Percentiles rank a stretch among this genome's conserved stretches.
Conservation (phyloP, 2,113 vertebrate genomes). For the Neogobius melanostomus region DNA sequence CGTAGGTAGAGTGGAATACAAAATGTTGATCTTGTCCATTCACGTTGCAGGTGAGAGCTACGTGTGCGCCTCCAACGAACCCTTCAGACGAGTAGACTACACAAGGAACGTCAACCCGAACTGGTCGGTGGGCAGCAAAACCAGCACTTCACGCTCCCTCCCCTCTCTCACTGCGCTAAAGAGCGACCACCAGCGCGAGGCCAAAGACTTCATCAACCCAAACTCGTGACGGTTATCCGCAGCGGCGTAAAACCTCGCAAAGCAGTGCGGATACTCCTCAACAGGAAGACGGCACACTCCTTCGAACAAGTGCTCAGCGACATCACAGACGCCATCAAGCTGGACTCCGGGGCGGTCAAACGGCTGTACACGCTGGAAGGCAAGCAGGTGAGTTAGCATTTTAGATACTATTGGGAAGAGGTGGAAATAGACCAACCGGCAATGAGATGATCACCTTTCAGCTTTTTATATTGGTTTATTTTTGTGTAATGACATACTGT, state of each 20-base stretch:
- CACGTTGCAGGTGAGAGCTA: conserved; percentile 90
- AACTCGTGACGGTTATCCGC: conserved; percentile 95
- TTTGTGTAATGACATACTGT: too few relatives aligned
- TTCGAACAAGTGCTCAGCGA: conserved; percentile 97
- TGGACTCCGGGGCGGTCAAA: conserved; percentile 95
- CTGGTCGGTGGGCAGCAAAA: conserved; percentile 92
- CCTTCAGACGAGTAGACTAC: conserved; percentile 93
- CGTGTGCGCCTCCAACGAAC: conserved; percentile 94
- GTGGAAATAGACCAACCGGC: too few relatives aligned
- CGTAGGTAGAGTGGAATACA: neutral
- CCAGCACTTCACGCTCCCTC: conserved; percentile 80
- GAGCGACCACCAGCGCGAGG: conserved; percentile 83
- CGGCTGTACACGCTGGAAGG: conserved; percentile 94
- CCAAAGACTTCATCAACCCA: conserved; percentile 96
- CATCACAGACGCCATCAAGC: conserved; percentile 96
- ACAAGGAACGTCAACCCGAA: conserved; percentile 94
- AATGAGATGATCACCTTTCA: too few relatives aligned
- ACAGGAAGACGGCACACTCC: conserved; percentile 98
- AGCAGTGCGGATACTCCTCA: conserved; percentile 94
- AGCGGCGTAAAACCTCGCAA: conserved; percentile 96
- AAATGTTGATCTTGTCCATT: neutral
- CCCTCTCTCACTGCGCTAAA: conserved; percentile 77
- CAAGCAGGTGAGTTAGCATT: conserved; percentile 85
- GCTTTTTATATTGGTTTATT: too few relatives aligned
- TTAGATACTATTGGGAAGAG: neutral